phyloP scores from a whole-genome alignment of 1,140 invertebrate genomes.

The Meloidogyne hapla region DNA sequence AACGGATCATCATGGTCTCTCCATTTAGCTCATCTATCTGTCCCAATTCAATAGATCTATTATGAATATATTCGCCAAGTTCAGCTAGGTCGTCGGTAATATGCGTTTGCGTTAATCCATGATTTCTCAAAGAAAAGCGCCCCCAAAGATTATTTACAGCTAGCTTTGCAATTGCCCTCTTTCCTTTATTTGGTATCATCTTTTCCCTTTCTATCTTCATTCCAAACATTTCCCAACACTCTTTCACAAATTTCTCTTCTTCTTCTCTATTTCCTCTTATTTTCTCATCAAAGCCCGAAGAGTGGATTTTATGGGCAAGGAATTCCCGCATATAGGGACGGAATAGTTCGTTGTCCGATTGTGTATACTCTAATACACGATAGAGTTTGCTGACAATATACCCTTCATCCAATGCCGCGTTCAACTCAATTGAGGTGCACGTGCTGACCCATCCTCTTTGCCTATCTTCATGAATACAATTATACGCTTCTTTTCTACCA shows the following conservation, averaged over 20 bases:
- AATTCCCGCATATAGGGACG: no score
- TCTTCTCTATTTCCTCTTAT: background rate
- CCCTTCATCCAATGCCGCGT: background rate
- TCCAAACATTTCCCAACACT: background rate
- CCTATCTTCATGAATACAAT: no score
- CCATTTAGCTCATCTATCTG: background rate
- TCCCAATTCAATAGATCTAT: background rate
- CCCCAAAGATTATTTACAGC: background rate
- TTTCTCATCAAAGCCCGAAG: background rate
- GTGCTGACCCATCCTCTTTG: background rate
- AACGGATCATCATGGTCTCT: background rate
- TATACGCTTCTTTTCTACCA: no score
- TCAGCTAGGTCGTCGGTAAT: no score
- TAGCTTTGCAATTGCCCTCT: slow-evolving; percentile 4
- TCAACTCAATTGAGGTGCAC: background rate
- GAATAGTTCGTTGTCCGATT: no score
- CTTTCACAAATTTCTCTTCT: background rate
- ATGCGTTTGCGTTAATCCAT: no score
- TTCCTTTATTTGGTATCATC: background rate
- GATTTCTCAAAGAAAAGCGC: no score
- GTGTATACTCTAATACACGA: no score
- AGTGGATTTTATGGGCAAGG: no score
- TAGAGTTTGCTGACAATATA: no score
- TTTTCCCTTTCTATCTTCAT: no score
- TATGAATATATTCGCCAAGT: no score